A percentile compares a stretch with the other conserved stretches of the same genome.
These are phyloP conservation scores for Ips nitidus DNA, from an alignment of 1,140 invertebrate species.

Conservation along the genomic window DNA sequence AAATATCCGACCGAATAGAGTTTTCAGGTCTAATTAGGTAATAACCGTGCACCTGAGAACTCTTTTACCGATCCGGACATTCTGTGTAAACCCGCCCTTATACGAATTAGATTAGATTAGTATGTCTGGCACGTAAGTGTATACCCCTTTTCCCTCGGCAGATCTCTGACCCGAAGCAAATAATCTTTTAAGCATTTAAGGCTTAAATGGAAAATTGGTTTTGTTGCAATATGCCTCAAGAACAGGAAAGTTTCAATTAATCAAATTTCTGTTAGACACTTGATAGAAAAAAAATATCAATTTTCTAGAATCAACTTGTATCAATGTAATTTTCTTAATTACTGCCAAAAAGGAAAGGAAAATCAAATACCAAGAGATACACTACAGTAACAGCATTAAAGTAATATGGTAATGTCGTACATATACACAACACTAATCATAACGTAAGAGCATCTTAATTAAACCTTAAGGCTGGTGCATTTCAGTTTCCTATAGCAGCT, in stretches of 20 bases:
- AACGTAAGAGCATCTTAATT: not conserved
- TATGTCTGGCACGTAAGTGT: constrained; percentile 25
- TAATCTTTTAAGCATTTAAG: constrained; percentile 32
- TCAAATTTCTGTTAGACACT: no score
- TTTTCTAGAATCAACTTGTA: no score
- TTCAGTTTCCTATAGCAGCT: no score
- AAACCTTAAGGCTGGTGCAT: not conserved
- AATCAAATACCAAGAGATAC: not conserved
- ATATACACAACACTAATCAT: not conserved
- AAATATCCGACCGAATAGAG: no score
- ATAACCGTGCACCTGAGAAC: constrained; percentile 22
- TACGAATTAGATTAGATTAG: constrained; percentile 31
- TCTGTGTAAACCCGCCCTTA: constrained; percentile 21
- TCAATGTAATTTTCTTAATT: no score
- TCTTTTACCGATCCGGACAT: constrained; percentile 8
- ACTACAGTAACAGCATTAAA: not conserved
- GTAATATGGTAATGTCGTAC: no score
- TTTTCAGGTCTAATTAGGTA: constrained; percentile 14
- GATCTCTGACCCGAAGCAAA: constrained; percentile 25
- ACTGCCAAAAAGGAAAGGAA: no score
- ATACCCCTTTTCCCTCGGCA: constrained; percentile 16
- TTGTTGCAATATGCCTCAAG: constrained; percentile 9
- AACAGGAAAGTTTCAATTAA: no score
- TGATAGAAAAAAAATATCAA: no score
- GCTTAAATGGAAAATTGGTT: constrained; percentile 23